These are phyloP conservation scores for Ciona savignyi DNA, from an alignment of 23 tunicate genomes.

Conservation along the genomic window DNA sequence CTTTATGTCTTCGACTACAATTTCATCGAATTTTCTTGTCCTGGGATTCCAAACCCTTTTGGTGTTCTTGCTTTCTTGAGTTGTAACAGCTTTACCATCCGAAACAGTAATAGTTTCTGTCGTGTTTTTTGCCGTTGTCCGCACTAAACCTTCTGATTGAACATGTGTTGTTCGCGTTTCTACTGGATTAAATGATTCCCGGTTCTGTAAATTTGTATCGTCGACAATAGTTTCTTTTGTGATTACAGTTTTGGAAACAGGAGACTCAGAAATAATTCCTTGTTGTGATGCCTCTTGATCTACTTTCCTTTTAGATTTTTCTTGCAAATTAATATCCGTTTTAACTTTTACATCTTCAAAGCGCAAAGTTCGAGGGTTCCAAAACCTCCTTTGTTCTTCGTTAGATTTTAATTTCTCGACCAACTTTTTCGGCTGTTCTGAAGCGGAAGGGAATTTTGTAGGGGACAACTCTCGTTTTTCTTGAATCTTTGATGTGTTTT, in stretches of 20 bases:
- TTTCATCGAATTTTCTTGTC: conserved; percentile 53
- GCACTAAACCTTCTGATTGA: not conserved
- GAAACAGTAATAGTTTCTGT: not conserved
- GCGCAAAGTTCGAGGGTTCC: conserved; percentile 48
- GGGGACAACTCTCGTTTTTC: not conserved
- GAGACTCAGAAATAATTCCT: not conserved
- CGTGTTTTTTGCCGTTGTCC: not conserved
- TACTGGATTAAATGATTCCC: not conserved
- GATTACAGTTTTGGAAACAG: not conserved
- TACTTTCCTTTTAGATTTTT: no score
- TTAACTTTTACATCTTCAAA: no score
- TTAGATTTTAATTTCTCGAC: no score
- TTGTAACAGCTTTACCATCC: conserved; percentile 5
- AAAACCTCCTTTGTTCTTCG: not conserved
- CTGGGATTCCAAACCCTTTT: conserved; percentile 60
- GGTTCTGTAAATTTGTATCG: conserved; percentile 6
- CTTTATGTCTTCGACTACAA: conserved; percentile 18
- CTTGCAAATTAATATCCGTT: no score
- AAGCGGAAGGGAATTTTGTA: no score
- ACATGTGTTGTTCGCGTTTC: not conserved
- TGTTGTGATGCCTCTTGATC: not conserved
- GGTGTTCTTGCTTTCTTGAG: conserved; percentile 10
- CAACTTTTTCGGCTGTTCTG: no score
- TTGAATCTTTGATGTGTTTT: no score
- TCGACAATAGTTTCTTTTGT: conserved; percentile 17